Base-by-base conservation (phyloP, 2,797 vertebrate species). In the Muscicapa striata region DNA sequence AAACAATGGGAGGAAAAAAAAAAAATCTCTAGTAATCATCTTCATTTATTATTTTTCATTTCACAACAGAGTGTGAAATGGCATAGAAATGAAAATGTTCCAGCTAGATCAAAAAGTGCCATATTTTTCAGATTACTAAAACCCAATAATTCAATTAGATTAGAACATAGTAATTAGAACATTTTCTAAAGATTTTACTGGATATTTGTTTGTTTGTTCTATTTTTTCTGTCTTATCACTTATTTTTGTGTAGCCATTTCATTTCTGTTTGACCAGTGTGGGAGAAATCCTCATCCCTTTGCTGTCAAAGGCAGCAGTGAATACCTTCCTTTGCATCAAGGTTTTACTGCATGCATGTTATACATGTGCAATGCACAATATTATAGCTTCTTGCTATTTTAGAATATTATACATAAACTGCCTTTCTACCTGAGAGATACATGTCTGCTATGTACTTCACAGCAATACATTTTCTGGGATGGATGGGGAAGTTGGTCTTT, bases 321-420 rank as follows among this genome's bases (percentile, higher is more conserved):
- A 34, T 48, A 76, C 40, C 38, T 54, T 3, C 6, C 19, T 38
- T 76, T 58, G 21, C 3, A 4, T 21, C 9, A 67, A 40, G 40
- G 13, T 63, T 93, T 86, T 86, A n/a, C 29, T 18, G 26, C 23
- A 4, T 21, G 9, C 15, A 10, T 29, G 12, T 32, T 17, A 34
- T 22, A 15, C 5, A 15, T 2, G 1, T 6, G 24, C 19, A 74
- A 6, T 1, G 4, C 29, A 54, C 3, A 45, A 22, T 30, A 49
- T 34, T 40, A 77, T 73, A 70, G 3, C 7, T 88, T 66, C 34
- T 80, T 59, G 49, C 5, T 85, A 4, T 34, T 57, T 70, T 69
- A 48, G 12, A 36, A 18, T 40, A 30, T 87, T 83, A 52, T 11
- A 84, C 40, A 63, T 46, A 38, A 3, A 20, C 18, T 41, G 9